Evolutionary conservation across 2,888 invertebrate species (phyloP).

Genomic region (Nowickia ferox): DNA sequence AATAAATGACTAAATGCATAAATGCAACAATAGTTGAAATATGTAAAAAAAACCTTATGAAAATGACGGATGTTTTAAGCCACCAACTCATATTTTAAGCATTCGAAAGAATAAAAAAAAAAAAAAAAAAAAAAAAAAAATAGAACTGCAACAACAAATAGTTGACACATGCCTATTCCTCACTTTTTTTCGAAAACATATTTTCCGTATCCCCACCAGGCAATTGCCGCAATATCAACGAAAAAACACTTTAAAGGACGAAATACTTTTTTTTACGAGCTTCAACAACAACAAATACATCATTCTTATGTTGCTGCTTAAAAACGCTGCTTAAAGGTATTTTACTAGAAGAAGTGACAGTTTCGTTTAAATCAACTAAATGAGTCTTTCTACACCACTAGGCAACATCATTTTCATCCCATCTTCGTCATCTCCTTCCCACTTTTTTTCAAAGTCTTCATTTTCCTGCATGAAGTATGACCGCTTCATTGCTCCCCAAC

Average conservation of each 20-base stretch:
- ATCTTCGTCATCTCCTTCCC: constrained; percentile 6
- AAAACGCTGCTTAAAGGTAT: constrained; percentile 69
- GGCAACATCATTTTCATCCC: constrained; percentile 53
- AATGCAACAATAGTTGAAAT: constrained; percentile 36
- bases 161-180: constrained; percentile 60
- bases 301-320: constrained; percentile 14
- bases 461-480: constrained; percentile 25
- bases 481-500: constrained; percentile 28
- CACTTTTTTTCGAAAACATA: constrained; percentile 8
- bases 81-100: constrained; percentile 70
- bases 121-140: not conserved
- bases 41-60: constrained; percentile 44
- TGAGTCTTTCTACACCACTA: constrained; percentile 73
- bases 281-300: not conserved
- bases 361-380: constrained; percentile 76
- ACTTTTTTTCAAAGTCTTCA: constrained; percentile 27
- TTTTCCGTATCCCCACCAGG: constrained; percentile 49
- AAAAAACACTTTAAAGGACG: constrained; percentile 9
- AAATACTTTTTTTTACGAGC: constrained; percentile 15
- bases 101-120: constrained; percentile 3
- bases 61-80: constrained; percentile 68
- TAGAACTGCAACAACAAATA: constrained; percentile 20
- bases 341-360: constrained; percentile 74
- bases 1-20: not conserved
- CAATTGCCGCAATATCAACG: not conserved